Evolutionary conservation across 2,797 vertebrate genomes (phyloP).

Genomic region (Pseudomugil tenellus): DNA sequence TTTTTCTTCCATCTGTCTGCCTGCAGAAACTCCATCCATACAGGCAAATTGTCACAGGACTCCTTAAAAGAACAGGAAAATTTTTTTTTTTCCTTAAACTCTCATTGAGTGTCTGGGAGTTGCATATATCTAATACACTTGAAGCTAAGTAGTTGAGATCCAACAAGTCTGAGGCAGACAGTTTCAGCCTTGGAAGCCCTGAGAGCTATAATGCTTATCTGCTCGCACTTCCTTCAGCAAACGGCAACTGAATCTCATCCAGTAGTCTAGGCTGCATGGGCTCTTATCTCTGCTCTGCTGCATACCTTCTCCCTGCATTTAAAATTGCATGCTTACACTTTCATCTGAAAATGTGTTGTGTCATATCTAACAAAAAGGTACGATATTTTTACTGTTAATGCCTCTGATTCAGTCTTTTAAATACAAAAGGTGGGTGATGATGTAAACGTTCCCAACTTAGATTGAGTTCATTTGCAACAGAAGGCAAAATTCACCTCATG

Average conservation of each 20-base stretch:
- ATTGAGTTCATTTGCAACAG: neutral
- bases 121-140: constrained; percentile 64
- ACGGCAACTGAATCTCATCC: constrained; percentile 52
- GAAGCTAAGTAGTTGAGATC: constrained; percentile 65
- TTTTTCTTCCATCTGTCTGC: constrained; percentile 67
- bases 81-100: constrained; percentile 17
- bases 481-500: neutral
- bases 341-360: constrained; percentile 48
- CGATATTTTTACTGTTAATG: constrained; percentile 33
- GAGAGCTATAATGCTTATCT: constrained; percentile 71
- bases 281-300: constrained; percentile 63
- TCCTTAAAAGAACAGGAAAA: constrained; percentile 24
- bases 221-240: constrained; percentile 51
- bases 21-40: constrained; percentile 50
- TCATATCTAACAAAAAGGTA: constrained; percentile 37
- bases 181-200: constrained; percentile 68
- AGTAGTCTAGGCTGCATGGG: constrained; percentile 50
- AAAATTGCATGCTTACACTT: constrained; percentile 61
- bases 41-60: constrained; percentile 53
- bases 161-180: constrained; percentile 49
- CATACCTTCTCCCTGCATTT: constrained; percentile 50
- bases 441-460: neutral
- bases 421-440: constrained; percentile 2
- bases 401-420: neutral
- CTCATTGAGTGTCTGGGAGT: constrained; percentile 54